phyloP scores from a whole-genome alignment of 2,797 vertebrate genomes.

The Hyperoplus immaculatus region DNA sequence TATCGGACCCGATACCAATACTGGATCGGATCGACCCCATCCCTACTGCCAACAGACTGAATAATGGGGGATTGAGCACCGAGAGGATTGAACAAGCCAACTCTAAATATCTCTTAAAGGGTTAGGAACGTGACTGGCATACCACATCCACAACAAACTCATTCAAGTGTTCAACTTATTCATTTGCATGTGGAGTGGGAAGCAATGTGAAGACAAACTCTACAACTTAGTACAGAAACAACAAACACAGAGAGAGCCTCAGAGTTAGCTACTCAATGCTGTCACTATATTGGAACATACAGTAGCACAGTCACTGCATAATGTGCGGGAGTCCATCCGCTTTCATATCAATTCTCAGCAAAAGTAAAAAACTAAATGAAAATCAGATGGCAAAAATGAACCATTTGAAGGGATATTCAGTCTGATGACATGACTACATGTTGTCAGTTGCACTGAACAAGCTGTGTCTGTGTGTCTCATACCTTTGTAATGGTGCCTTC shows the following conservation, averaged over 20 bases:
- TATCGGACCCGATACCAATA: no score
- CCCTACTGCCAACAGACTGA: conserved; percentile 13
- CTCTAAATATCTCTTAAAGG: neutral
- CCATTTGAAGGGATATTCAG: neutral
- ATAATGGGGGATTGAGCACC: neutral
- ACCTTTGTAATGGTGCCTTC: conserved; percentile 89
- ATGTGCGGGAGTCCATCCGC: neutral
- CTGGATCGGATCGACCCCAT: no score
- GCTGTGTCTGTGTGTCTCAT: neutral
- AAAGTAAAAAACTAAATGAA: neutral
- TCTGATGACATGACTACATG: neutral
- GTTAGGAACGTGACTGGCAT: neutral
- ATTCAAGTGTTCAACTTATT: neutral
- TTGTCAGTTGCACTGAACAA: no score
- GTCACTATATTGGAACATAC: neutral
- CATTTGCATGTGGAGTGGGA: neutral
- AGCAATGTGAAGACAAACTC: neutral
- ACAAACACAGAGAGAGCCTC: neutral
- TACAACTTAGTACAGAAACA: neutral
- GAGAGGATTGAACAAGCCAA: neutral
- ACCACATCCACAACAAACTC: neutral
- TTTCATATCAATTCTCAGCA: neutral
- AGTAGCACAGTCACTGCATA: no score
- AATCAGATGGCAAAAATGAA: neutral
- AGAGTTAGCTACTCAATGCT: neutral